Evolutionary conservation across 2,888 invertebrate species (phyloP).

Genomic region (Leptinotarsa rubiginosa): DNA sequence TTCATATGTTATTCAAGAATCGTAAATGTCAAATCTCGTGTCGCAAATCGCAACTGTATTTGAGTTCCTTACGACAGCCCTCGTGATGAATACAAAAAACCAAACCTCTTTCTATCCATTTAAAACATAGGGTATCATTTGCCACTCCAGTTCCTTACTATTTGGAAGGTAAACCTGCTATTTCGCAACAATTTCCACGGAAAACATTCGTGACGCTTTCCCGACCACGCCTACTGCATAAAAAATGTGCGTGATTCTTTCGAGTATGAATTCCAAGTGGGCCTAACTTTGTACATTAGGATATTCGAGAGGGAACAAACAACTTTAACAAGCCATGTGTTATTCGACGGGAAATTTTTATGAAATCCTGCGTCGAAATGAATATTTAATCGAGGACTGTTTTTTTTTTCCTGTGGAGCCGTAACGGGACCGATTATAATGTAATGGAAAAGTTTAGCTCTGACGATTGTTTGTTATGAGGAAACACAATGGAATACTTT

Average conservation of each 20-base stretch:
- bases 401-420: neutral
- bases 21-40: no score
- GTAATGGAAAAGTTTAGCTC: neutral
- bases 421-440: neutral
- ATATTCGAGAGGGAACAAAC: neutral
- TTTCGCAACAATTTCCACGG: neutral
- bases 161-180: neutral
- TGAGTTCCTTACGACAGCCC: neutral
- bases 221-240: neutral
- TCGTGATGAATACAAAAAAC: neutral
- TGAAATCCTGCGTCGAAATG: neutral
- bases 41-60: neutral
- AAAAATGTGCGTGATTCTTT: constrained; percentile 14
- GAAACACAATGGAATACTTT: neutral
- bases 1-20: no score
- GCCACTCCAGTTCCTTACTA: neutral
- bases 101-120: neutral
- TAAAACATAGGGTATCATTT: neutral
- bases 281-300: constrained; percentile 2
- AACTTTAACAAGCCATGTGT: neutral
- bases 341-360: neutral
- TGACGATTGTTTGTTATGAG: neutral
- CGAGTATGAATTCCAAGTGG: constrained; percentile 2
- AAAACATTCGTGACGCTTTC: constrained; percentile 2
- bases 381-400: neutral